These are phyloP conservation scores for Drosophila mayri DNA, from an alignment of 1,140 invertebrate species.

Conservation along the genomic window DNA sequence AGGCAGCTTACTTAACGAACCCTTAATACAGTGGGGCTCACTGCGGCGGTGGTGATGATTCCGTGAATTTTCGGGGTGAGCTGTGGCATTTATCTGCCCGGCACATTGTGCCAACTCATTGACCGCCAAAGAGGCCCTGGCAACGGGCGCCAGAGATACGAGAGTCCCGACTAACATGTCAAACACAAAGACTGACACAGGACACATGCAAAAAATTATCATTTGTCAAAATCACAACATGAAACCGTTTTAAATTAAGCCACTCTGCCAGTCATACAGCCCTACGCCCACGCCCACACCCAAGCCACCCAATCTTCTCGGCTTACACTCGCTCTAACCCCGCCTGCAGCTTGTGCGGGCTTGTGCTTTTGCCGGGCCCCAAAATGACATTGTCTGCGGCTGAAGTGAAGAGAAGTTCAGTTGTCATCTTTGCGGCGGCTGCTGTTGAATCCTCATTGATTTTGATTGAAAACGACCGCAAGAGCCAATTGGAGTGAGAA, in stretches of 20 bases:
- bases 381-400: constrained; percentile 73
- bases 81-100: constrained; percentile 59
- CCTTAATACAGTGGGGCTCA: constrained; percentile 61
- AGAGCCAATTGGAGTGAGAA: constrained; percentile 10
- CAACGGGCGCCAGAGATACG: constrained; percentile 26
- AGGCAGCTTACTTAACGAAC: constrained; percentile 70
- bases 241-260: constrained; percentile 82
- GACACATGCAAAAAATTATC: constrained; percentile 71
- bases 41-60: constrained; percentile 18
- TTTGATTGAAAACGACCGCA: constrained; percentile 75
- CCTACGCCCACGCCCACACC: not conserved
- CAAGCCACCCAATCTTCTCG: not conserved
- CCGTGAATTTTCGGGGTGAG: constrained; percentile 25
- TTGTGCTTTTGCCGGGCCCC: constrained; percentile 62
- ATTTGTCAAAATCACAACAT: constrained; percentile 82
- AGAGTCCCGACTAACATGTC: constrained; percentile 55
- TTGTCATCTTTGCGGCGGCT: constrained; percentile 69
- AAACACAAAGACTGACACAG: constrained; percentile 72
- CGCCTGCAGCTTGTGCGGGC: constrained; percentile 8
- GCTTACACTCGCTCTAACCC: constrained; percentile 20
- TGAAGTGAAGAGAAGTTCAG: constrained; percentile 77
- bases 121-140: constrained; percentile 50
- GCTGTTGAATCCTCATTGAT: constrained; percentile 76
- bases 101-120: constrained; percentile 72
- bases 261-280: constrained; percentile 57